phyloP scores from a whole-genome alignment of 2,113 vertebrate genomes.

The Raphicerus campestris region DNA sequence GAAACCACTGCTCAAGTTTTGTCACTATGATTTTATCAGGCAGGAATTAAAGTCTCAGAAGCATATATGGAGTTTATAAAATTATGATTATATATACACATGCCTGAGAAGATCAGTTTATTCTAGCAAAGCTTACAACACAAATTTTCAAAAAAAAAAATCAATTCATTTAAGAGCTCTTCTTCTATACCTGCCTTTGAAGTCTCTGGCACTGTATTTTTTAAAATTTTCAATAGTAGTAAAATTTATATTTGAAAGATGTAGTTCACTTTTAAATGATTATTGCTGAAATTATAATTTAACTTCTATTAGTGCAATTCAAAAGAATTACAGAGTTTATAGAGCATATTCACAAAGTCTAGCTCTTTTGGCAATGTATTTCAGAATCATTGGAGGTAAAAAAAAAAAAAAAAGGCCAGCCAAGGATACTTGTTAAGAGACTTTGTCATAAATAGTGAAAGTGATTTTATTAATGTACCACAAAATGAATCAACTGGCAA shows the following conservation, averaged over 20 bases:
- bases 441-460: background rate
- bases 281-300: background rate
- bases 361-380: background rate
- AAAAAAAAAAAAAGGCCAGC: background rate
- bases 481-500: background rate
- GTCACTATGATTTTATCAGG: background rate
- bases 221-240: background rate
- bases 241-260: background rate
- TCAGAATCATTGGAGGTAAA: background rate
- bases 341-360: background rate
- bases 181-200: background rate
- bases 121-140: background rate
- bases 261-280: background rate
- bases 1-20: background rate
- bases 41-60: background rate
- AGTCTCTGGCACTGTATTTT: background rate
- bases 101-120: background rate
- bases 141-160: background rate
- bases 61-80: background rate
- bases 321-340: background rate
- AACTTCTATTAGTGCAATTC: background rate
- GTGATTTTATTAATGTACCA: background rate
- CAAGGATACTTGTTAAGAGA: background rate
- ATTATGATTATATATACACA: background rate
- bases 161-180: background rate